These are phyloP conservation scores for Saimiri boliviensis DNA, from an alignment of 2,113 vertebrate species.

Conservation along the genomic window DNA sequence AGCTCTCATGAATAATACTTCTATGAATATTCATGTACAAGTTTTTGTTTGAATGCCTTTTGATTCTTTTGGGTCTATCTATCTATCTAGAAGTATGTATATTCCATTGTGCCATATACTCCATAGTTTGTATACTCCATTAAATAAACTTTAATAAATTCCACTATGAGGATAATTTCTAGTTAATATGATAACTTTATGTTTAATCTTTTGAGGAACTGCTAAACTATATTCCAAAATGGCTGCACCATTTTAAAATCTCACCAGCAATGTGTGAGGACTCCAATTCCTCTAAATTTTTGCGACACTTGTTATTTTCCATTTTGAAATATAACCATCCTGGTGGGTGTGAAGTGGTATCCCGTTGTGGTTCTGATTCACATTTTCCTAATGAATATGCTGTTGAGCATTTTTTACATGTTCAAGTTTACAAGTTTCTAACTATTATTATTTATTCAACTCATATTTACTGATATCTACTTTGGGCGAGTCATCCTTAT, in stretches of 20 bases:
- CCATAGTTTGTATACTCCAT: neutral
- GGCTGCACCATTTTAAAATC: neutral
- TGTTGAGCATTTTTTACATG: neutral
- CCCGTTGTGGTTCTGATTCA: neutral
- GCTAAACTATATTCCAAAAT: neutral
- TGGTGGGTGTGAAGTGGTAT: neutral
- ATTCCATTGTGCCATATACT: neutral
- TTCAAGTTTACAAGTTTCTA: neutral
- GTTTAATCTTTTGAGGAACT: neutral
- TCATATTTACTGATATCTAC: neutral
- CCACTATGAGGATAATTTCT: neutral
- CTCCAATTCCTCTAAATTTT: neutral
- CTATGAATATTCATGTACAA: neutral
- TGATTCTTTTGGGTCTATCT: neutral
- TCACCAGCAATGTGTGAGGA: neutral
- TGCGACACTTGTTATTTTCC: constrained; percentile 10
- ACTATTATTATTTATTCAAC: constrained; percentile 15
- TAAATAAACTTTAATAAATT: constrained; percentile 27
- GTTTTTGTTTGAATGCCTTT: constrained; percentile 13
- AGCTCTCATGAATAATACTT: neutral
- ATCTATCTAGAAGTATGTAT: neutral
- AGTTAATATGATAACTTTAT: neutral
- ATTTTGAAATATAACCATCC: neutral
- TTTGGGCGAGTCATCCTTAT: neutral
- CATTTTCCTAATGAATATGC: neutral